These are phyloP conservation scores for Xiphophorus birchmanni DNA, from an alignment of 2,797 vertebrate genomes.

Conservation along the genomic window DNA sequence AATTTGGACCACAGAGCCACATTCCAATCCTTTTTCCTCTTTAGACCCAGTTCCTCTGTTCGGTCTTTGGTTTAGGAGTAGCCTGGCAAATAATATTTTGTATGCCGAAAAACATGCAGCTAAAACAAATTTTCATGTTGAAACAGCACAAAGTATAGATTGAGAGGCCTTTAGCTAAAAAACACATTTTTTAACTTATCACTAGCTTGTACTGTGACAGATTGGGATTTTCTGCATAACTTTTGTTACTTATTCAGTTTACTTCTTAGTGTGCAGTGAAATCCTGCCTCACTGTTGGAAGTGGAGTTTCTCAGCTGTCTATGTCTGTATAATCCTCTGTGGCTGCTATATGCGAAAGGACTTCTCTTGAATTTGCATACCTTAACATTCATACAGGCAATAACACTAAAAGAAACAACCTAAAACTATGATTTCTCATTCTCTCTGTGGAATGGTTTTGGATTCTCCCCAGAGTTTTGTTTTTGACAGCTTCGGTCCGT, in stretches of 20 bases:
- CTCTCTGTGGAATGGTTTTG: constrained; percentile 24
- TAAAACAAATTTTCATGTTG: background rate
- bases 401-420: constrained; percentile 26
- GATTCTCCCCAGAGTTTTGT: constrained; percentile 35
- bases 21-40: background rate
- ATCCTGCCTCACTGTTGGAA: background rate
- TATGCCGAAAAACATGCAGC: too few species aligned
- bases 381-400: constrained; percentile 5
- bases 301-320: constrained; percentile 8
- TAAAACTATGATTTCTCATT: constrained; percentile 5
- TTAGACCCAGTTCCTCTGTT: background rate
- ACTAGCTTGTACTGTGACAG: background rate
- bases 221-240: constrained; percentile 2
- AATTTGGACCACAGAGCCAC: background rate
- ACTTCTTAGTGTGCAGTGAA: constrained; percentile 1
- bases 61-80: background rate
- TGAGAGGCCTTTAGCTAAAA: background rate
- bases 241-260: constrained; percentile 8
- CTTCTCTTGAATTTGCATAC: background rate
- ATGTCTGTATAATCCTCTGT: constrained; percentile 11
- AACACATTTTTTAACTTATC: background rate
- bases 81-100: too few species aligned
- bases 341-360: constrained; percentile 9
- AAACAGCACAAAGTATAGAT: background rate
- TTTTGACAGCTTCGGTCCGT: constrained; percentile 32